phyloP scores from a whole-genome alignment of 1,140 invertebrate species.

The Macrostomum lignano region DNA sequence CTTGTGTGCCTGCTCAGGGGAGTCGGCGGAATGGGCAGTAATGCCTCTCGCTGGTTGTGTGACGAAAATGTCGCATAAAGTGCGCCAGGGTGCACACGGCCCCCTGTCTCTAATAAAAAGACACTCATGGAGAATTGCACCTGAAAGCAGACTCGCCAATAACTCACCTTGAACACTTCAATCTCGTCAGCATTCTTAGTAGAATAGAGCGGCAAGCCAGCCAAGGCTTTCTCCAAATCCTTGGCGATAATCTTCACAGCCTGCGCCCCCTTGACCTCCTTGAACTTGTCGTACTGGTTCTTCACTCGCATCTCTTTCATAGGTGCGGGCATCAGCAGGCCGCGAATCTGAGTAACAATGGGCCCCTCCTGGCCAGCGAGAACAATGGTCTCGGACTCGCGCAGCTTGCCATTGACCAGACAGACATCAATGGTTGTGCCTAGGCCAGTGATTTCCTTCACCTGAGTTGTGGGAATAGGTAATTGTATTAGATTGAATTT shows the following conservation, averaged over 20 bases:
- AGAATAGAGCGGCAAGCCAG: conserved; percentile 40
- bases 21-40: too few relatives aligned
- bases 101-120: too few relatives aligned
- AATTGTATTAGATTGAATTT: too few relatives aligned
- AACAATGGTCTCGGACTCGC: conserved; percentile 70
- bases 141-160: too few relatives aligned
- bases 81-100: too few relatives aligned
- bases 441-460: conserved; percentile 79
- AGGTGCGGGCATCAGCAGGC: conserved; percentile 35
- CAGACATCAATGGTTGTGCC: conserved; percentile 97
- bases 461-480: conserved; percentile 22
- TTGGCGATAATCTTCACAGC: conserved; percentile 86
- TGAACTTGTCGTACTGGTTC: conserved; percentile 79
- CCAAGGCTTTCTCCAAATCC: conserved; percentile 84
- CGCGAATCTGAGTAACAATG: conserved; percentile 81
- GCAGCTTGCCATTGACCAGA: conserved; percentile 68
- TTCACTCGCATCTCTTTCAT: conserved; percentile 27
- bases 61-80: too few relatives aligned
- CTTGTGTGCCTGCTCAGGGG: too few relatives aligned
- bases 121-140: too few relatives aligned
- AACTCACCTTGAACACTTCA: too few relatives aligned
- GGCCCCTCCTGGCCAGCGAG: conserved; percentile 88
- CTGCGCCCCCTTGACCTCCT: conserved; percentile 73
- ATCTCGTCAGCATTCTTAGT: conserved; percentile 73
- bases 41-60: too few relatives aligned